Conservation (phyloP, 2,888 invertebrate genomes). For the Mylabris sibirica region DNA sequence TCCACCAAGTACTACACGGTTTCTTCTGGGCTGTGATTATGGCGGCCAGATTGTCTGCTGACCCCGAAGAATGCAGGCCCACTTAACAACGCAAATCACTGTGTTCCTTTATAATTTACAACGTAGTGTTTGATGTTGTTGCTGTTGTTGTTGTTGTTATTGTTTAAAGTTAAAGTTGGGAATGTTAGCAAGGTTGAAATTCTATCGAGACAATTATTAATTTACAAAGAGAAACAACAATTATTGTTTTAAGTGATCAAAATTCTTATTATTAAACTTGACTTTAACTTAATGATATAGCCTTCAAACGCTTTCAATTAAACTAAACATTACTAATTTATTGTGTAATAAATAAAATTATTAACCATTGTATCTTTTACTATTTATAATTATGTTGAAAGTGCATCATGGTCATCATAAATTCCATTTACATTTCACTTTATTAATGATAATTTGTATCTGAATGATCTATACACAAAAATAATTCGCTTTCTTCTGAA, state of each 20-base stretch:
- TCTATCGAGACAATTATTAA: not conserved
- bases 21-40: conserved; percentile 38
- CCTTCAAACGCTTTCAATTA: conserved; percentile 3
- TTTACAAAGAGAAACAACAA: not conserved
- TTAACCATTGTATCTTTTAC: conserved; percentile 6
- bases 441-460: not conserved
- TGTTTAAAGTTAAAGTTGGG: not conserved
- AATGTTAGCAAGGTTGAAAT: not conserved
- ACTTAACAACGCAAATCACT: conserved; percentile 39
- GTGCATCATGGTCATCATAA: conserved; percentile 15
- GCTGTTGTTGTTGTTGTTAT: not conserved
- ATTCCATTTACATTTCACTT: not conserved
- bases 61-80: conserved; percentile 39
- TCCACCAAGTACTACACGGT: conserved; percentile 37
- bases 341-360: conserved; percentile 17
- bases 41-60: conserved; percentile 39
- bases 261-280: not conserved
- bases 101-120: conserved; percentile 36
- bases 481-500: not conserved
- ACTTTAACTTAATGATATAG: not conserved
- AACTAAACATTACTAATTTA: conserved; percentile 16
- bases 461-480: not conserved
- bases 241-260: not conserved
- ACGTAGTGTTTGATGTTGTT: conserved; percentile 12
- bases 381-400: conserved; percentile 21